Evolutionary conservation across 1,140 invertebrate genomes (phyloP).

Genomic region (Elymnias hypermnestra): DNA sequence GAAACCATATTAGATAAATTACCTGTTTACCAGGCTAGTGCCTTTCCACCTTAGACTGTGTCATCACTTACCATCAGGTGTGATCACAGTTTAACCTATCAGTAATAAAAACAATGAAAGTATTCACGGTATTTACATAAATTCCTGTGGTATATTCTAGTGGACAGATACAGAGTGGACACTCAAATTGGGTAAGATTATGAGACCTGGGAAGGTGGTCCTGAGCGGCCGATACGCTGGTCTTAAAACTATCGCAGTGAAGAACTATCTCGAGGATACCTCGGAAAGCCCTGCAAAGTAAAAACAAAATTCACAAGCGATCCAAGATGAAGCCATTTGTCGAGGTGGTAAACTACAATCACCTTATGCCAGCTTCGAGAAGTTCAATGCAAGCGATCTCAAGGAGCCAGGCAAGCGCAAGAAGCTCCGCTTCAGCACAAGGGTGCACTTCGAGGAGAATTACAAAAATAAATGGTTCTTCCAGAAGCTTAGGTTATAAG

Average conservation of each 20-base stretch:
- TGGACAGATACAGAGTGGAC: conserved; percentile 64
- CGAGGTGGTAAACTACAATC: conserved; percentile 98
- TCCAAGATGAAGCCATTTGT: conserved; percentile 99
- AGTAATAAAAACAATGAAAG: too few species aligned
- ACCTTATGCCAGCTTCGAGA: conserved; percentile 94
- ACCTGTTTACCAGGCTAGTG: too few species aligned
- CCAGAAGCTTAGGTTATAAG: conserved; percentile 98
- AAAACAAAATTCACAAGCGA: conserved; percentile 96
- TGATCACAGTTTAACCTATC: too few species aligned
- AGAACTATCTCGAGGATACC: conserved; percentile 97
- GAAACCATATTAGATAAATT: too few species aligned
- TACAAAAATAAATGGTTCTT: conserved; percentile 99
- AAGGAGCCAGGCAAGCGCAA: conserved; percentile 97
- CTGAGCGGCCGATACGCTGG: conserved; percentile 98
- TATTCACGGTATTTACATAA: too few species aligned
- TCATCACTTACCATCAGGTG: too few species aligned
- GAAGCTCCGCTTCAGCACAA: conserved; percentile 94
- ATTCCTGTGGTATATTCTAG: conserved; percentile 58
- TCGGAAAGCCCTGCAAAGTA: conserved; percentile 96
- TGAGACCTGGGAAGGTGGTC: conserved; percentile 98
- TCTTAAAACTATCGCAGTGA: conserved; percentile 97
- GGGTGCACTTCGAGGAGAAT: conserved; percentile 97
- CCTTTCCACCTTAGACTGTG: too few species aligned
- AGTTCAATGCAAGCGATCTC: conserved; percentile 92
- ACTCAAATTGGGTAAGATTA: conserved; percentile 96